Base-by-base conservation (phyloP, 2,113 vertebrate genomes). In the Nematolebias whitei region DNA sequence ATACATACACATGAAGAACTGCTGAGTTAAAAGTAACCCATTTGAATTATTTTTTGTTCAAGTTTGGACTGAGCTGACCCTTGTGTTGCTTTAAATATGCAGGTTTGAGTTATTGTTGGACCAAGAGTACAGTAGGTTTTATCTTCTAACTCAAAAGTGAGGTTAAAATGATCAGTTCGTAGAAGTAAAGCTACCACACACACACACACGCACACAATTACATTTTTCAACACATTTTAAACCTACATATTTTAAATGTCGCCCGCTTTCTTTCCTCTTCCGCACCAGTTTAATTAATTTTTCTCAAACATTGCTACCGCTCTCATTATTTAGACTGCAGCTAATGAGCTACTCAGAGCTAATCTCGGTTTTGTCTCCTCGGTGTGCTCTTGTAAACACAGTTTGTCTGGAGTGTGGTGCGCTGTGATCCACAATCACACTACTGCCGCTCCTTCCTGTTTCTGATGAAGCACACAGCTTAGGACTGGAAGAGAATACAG, bases 391-490 rank as follows among this genome's bases (percentile, higher is more conserved):
- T 22, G 66, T 35, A 71, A 81, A 74, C 55, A 57, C 18, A 66
- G 16, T 71, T 56, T 35, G 63, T 44, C 44, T 40, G 18, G 23
- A 55, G 48, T 51, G 58, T 5, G 41, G 54, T 16, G 3, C 38
- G 11, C 47, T 50, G 45, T 59, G 75, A 65, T 64, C 19, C 10
- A 10, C 24, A 40, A 32, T 45, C 43, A 39, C 58, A 50, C 68
- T 32, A 54, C 59, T 50, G 41, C 45, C 52, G 19, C 54, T 79
- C 65, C 73, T 73, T 44, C 58, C 39, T 48, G 68, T 59, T 66
- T 71, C 71, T 70, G 58, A 65, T 43, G 56, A 71, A 79, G 48
- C 15, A 18, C 48, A 63, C 26, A 61, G 47, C 45, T 64, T 61
- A 69, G 32, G 49, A 58, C 64, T 69, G 70, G 68, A 18, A 45